Evolutionary conservation across 1,140 invertebrate genomes (phyloP), one percentile per base, ranked within the genome.

Genomic region (Drosophila fuyamai): DNA sequence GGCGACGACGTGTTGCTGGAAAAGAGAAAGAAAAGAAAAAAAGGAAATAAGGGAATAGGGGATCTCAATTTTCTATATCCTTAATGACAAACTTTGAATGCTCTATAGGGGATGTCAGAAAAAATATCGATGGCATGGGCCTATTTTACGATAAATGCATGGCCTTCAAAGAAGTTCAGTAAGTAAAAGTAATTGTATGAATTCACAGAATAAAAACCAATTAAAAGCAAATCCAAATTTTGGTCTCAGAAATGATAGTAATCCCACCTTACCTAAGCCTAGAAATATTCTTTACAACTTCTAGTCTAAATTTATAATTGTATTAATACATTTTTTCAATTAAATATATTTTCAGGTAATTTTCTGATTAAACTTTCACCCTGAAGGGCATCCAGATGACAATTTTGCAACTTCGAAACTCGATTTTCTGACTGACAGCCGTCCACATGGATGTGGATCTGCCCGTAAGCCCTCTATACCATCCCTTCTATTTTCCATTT

Each of bases 1-100:
- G 76, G 35, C 51, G 41, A 76, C 70, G 79, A 85, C 79, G 75
- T 86, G 82, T 82, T 82, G 79, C 76, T 72, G 36, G 18, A 47
- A 38, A 57, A 71, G 3, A 41, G 41, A 32, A 57, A 68, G 3
- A 48, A 40, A 38, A 18, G 66, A 29, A 14, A 23, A 14, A 36
- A 16, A 29, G 13, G 6, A 29, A 27, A 68, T 18, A 32, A 6
- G 5, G 18, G 38, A 38, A 54, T 44, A 53, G 51, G 10, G 38
- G 29, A 66, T 14, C 10, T 6, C 6, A 4, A 5, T 57, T 41
- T 32, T 6, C 8, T 6, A 5, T 13, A 8, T 16, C 4, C 0
- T 4, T 27, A n/a, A 14, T 13, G 32, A 27, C 18, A 16, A 10
- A 13, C 0, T 29, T n/a, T 1, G 5, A 50, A 61, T 29, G 5